Evolutionary conservation across 2,113 vertebrate genomes (phyloP).

Genomic region (Chitala chitala): DNA sequence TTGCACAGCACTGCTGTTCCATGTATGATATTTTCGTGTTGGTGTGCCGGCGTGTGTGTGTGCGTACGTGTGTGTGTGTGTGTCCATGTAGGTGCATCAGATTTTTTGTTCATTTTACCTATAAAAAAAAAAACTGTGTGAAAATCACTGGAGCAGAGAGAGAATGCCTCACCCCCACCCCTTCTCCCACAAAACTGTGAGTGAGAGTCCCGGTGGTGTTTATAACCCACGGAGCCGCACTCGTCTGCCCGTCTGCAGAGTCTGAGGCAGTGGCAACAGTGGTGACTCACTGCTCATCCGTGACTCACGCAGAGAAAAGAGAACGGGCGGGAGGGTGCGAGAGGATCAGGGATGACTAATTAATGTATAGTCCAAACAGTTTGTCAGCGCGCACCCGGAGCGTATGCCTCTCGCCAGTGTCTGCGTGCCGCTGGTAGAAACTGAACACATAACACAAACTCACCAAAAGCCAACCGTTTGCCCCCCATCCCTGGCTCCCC

Average conservation of each 20-base stretch:
- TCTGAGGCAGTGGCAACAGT: constrained; percentile 5
- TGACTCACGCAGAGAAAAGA: constrained; percentile 5
- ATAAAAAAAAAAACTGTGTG: no score
- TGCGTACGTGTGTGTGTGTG: no score
- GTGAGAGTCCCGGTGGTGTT: constrained; percentile 5
- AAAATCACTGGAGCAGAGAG: background rate
- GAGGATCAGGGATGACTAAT: constrained; percentile 16
- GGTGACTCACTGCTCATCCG: constrained; percentile 23
- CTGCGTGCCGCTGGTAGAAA: background rate
- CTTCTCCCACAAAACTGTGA: no score
- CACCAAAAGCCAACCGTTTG: no score
- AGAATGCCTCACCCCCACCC: background rate
- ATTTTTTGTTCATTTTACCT: no score
- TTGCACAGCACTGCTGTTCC: no score
- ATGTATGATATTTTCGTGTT: no score
- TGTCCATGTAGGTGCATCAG: no score
- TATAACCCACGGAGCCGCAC: constrained; percentile 1
- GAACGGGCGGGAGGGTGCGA: background rate
- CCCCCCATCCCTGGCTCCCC: background rate
- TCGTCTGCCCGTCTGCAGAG: constrained; percentile 14
- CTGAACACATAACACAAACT: background rate
- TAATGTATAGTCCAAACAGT: background rate
- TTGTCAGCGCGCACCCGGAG: background rate
- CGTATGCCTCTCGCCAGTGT: background rate
- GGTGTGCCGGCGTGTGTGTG: no score